Conservation (phyloP, 2,888 invertebrate genomes). For the Adela reaumurella region DNA sequence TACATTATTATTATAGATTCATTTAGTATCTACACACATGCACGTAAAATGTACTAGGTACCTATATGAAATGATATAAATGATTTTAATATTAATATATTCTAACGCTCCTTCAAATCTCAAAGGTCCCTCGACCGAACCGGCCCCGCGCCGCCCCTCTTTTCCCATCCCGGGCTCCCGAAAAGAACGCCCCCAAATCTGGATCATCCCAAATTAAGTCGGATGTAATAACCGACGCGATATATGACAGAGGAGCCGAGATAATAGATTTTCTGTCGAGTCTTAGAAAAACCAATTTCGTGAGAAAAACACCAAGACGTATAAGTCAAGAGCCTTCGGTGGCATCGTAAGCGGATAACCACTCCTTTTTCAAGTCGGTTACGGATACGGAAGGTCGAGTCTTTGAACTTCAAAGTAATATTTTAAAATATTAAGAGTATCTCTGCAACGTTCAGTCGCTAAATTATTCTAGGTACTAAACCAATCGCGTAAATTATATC, state of each 20-base stretch:
- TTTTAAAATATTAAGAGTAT: no score
- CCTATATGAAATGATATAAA: no score
- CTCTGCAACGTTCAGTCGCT: no score
- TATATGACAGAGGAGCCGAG: conserved; percentile 10
- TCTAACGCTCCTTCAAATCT: not conserved
- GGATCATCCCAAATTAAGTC: conserved; percentile 4
- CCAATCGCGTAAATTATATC: no score
- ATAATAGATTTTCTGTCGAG: conserved; percentile 38
- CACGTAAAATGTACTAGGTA: no score
- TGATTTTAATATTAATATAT: no score
- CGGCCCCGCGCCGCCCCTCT: not conserved
- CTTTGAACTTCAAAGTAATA: no score
- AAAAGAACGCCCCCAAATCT: conserved; percentile 1
- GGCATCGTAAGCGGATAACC: not conserved
- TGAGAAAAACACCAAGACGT: conserved; percentile 40
- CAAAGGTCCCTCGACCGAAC: no score
- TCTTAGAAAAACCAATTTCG: conserved; percentile 37
- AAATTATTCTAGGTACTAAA: no score
- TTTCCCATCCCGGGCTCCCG: not conserved
- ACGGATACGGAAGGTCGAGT: no score
- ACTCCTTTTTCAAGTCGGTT: not conserved
- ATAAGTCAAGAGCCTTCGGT: conserved; percentile 24
- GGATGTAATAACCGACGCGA: not conserved
- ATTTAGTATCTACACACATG: no score
- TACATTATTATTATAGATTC: no score